Evolutionary conservation across 2,888 invertebrate species (phyloP), one percentile per base, ranked within the genome.

Genomic region (Tethea ocularis): DNA sequence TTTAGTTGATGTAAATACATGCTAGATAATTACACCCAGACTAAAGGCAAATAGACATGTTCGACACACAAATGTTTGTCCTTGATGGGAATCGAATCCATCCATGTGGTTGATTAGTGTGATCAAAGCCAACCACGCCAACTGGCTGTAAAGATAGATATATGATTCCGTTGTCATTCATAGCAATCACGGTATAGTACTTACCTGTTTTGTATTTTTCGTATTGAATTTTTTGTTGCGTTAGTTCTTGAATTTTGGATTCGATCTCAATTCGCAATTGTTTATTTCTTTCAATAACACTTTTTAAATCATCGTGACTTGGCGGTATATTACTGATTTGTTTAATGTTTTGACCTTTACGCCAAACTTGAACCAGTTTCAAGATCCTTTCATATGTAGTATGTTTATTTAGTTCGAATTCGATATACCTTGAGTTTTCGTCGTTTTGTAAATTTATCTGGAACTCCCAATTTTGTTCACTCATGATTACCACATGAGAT

Each of bases 191-290:
- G 11, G 33, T 33, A 33, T 29, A 38, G 1, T 51, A 58, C 56
- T 8, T 66, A 89, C 92, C 91, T 79, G 83, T 80, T 74, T 90
- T 93, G 51, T 71, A 87, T 56, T 65, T 81, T 66, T 86, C 86
- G 72, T 89, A 91, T 53, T 84, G 81, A 24, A 36, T 64, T 74
- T 88, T 84, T 60, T 84, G 81, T 58, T 67, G 70, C 6, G 82
- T 67, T 52, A 88, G 64, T 58, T 81, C 83, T 60, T 83, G 79
- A 46, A 83, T 41, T 78, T 86, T 88, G 36, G 33, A 62, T 15
- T 87, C 89, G 41, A 91, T 84, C 54, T 86, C 80, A 55, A 76
- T 70, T 22, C 83, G 80, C 51, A 90, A 53, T 51, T 81, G 73
- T 68, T 82, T 88, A 69, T 92, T 93, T 60, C 62, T 75, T 54